A percentile compares a stretch with the other conserved stretches of the same genome.
These are phyloP conservation scores for Calameuta pallipes DNA, from an alignment of 2,888 invertebrate genomes.

Conservation along the genomic window DNA sequence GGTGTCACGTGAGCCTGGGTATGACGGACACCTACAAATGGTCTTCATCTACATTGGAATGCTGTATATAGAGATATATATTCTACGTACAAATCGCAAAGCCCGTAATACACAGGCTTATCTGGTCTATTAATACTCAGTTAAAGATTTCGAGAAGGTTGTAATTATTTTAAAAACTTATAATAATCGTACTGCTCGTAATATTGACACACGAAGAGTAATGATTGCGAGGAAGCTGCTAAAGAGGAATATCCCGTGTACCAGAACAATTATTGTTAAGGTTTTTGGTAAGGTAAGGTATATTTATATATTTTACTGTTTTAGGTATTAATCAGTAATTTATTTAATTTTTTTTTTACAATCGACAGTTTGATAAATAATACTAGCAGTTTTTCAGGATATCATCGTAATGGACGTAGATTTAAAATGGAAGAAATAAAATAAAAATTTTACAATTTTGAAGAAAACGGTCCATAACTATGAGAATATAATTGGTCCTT, in stretches of 20 bases:
- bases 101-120: no score
- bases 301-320: neutral
- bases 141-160: neutral
- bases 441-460: neutral
- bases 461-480: neutral
- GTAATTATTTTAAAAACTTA: neutral
- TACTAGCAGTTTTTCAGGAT: neutral
- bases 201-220: neutral
- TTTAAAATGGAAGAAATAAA: neutral
- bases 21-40: no score
- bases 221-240: neutral
- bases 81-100: no score
- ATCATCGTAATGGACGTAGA: neutral
- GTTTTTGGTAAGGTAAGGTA: neutral
- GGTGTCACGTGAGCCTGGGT: no score
- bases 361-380: neutral
- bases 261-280: neutral
- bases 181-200: neutral
- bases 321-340: neutral
- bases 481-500: neutral
- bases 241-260: neutral
- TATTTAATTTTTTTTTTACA: neutral
- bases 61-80: no score
- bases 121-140: no score
- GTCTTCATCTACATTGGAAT: no score